Evolutionary conservation across 2,888 invertebrate genomes (phyloP), one percentile per base, ranked within the genome.

Genomic region (Omphaloscelis lunosa): DNA sequence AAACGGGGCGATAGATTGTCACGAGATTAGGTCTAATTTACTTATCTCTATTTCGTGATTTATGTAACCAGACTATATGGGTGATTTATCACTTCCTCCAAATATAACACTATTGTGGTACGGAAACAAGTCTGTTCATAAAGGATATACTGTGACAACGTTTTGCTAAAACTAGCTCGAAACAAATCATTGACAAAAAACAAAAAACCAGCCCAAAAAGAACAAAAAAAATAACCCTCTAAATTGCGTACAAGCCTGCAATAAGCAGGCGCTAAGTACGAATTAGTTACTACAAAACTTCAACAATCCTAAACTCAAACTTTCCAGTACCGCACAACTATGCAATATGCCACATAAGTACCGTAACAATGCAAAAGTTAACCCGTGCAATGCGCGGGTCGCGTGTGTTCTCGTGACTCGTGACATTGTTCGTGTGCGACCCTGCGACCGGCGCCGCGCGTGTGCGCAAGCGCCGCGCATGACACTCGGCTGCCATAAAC

Each of bases 351-450:
- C 4, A 39, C 39, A 39, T 66, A 74, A 58, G 56, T 58, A 81
- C 72, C n/a, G 56, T 63, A 75, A 73, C 70, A 83, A 72, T 51
- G 67, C 41, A 73, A 77, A 81, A 81, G 29, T 71, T 72, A 75
- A 86, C 76, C 87, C 78, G 65, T 75, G n/a, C 72, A 71, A 73
- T 66, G 77, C 73, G 58, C 53, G 51, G 67, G 80, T 79, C 84
- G 69, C 84, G 86, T 84, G 79, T 65, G 72, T 61, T 53, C 77
- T 82, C 69, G 74, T 72, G 68, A 75, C 84, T 85, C 71, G 76
- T 79, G 86, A 83, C 86, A 88, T 87, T 88, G 85, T 83, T 84
- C 88, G 89, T 86, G 89, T 87, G 91, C 86, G 89, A 90, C 89
- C 88, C 84, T 58, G 72, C 77, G 82, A 59, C 48, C 41, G 61